Percentiles rank a stretch among this genome's conserved stretches.
These are phyloP conservation scores for Hydractinia symbiolongicarpus DNA, from an alignment of 30 jellyfish, hydroid and myxozoan genomes.

Conservation along the genomic window DNA sequence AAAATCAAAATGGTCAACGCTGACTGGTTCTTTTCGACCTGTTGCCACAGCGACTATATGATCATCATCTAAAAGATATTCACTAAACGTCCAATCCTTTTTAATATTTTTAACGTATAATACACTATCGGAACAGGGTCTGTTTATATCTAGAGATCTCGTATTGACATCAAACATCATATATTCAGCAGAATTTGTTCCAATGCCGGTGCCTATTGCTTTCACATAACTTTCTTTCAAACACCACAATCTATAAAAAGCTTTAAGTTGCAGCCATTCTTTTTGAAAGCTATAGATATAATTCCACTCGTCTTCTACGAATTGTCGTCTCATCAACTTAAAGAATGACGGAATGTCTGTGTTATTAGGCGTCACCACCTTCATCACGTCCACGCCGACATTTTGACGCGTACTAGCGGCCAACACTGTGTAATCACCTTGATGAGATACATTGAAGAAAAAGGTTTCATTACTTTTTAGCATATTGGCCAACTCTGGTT, in stretches of 20 bases:
- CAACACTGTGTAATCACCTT: slow-evolving; percentile 63
- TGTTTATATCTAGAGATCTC: neutral
- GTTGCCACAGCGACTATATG: slow-evolving; percentile 27
- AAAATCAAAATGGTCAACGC: neutral
- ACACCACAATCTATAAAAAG: slow-evolving; percentile 89
- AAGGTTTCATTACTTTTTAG: neutral
- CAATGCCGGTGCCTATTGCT: slow-evolving; percentile 90
- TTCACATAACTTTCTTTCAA: slow-evolving; percentile 88
- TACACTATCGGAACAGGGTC: slow-evolving; percentile 32
- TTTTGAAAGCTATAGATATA: slow-evolving; percentile 34
- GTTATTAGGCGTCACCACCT: slow-evolving; percentile 46
- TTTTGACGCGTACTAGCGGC: slow-evolving; percentile 59
- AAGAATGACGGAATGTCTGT: slow-evolving; percentile 72
- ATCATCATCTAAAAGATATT: slow-evolving; percentile 54
- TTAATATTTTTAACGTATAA: slow-evolving; percentile 33
- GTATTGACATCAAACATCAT: slow-evolving; percentile 51
- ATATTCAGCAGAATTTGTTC: slow-evolving; percentile 73
- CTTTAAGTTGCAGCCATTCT: slow-evolving; percentile 55
- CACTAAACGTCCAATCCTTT: slow-evolving; percentile 62
- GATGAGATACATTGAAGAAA: slow-evolving; percentile 33
- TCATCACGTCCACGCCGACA: slow-evolving; percentile 91
- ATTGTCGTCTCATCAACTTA: slow-evolving; percentile 81
- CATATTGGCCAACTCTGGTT: slow-evolving; percentile 49
- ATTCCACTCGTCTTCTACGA: slow-evolving; percentile 75
- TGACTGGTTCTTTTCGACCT: neutral